Evolutionary conservation across 1,140 invertebrate species (phyloP), one percentile per base, ranked within the genome.

Genomic region (Octopus bimaculoides): DNA sequence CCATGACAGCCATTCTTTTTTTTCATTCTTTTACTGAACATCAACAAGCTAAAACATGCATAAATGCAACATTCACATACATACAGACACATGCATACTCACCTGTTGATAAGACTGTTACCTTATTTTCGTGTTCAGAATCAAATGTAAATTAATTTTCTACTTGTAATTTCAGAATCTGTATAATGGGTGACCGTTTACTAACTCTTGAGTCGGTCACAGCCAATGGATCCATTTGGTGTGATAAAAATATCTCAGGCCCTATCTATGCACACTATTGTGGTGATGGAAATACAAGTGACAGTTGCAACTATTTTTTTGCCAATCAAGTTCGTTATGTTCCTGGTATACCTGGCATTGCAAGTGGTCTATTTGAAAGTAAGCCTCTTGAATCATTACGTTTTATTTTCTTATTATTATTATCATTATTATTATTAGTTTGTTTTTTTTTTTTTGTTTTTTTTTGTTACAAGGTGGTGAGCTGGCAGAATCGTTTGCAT

Each of bases 121-220:
- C 12, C 41, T 74, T 26, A 41, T 80, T 41, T 41, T 41, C 26
- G 1, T 41, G 26, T 41, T 41, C 26, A 41, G 26, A 41, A 41
- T 41, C 26, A 41, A 1, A 41, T 41, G 26, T 41, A 41, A 41
- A 41, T 41, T 41, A 41, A 14, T 80, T 17, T 66, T 52, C 4
- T 54, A 75, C 75, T 75, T 81, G 81, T 84, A 84, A 80, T 92
- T 93, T 55, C 90, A 98, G 97, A 87, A 95, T 98, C 92, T 99
- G 97, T 90, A 92, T 96, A 41, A 93, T 99, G 12, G 97, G 97
- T 10, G 95, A 94, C 83, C 92, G 97, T 52, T 91, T 98, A 53
- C 80, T 92, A 75, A 89, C 96, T 5, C 95, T 81, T 9, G 81
- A 84, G 1, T 80, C 82, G 8, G 84, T 86, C 6, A 86, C 79